A percentile compares a stretch with the other conserved stretches of the same genome.
Conservation (phyloP, 2,888 invertebrate genomes). For the Melikaiella ostensackeni region DNA sequence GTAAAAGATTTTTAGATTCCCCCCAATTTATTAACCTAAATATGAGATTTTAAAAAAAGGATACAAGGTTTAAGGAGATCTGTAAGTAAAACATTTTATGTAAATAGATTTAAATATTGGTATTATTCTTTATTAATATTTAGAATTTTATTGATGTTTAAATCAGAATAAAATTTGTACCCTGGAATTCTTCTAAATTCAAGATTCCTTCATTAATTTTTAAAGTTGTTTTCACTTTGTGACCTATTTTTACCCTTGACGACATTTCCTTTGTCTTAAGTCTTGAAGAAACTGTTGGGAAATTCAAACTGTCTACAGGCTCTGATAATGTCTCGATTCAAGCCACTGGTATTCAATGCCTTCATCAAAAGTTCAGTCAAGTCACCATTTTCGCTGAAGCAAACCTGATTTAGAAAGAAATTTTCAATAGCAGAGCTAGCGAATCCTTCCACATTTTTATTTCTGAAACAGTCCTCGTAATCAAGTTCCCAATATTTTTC, state of each 20-base stretch:
- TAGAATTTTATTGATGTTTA: neutral
- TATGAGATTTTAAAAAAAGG: neutral
- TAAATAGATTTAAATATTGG: neutral
- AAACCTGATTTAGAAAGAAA: neutral
- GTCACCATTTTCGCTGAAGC: neutral
- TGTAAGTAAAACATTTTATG: neutral
- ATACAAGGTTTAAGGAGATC: neutral
- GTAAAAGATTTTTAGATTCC: neutral
- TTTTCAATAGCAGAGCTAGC: neutral
- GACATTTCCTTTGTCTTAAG: neutral
- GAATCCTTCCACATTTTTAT: slow-evolving; percentile 6
- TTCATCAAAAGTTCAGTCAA: neutral
- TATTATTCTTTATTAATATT: neutral
- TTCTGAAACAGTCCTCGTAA: neutral
- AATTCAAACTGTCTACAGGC: neutral
- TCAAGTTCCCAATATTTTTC: neutral
- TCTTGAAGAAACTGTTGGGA: neutral
- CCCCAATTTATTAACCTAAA: neutral
- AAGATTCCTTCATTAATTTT: neutral
- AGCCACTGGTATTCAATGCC: neutral
- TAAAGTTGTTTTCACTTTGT: neutral
- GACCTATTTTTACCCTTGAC: neutral
- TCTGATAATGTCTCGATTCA: neutral
- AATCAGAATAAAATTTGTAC: neutral
- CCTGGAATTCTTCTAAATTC: neutral